phyloP scores from a whole-genome alignment of 1,140 invertebrate species.

The Popillia japonica region DNA sequence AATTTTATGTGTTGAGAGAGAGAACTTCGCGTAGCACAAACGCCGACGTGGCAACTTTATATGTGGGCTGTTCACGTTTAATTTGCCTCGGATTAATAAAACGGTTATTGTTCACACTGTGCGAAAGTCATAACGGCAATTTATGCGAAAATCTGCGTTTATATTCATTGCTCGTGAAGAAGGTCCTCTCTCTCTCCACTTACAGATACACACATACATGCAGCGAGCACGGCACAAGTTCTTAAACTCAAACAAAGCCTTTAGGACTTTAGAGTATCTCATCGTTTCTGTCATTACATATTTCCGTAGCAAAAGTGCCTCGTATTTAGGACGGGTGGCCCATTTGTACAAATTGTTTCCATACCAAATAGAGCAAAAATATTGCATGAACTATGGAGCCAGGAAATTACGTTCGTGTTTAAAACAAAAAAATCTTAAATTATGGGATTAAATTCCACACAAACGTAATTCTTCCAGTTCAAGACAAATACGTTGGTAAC shows the following conservation, averaged over 20 bases:
- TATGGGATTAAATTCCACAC: no score
- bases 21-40: background rate
- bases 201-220: background rate
- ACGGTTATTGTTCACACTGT: conserved; percentile 29
- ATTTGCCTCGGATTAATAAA: conserved; percentile 35
- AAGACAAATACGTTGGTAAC: no score
- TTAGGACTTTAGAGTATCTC: background rate
- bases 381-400: background rate
- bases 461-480: no score
- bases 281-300: conserved; percentile 32
- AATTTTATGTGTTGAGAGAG: conserved; percentile 32
- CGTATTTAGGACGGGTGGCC: background rate
- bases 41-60: conserved; percentile 26
- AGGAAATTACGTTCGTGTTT: background rate
- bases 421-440: background rate
- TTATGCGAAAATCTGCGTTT: conserved; percentile 28
- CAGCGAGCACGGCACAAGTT: background rate
- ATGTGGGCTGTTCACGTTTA: conserved; percentile 31
- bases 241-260: conserved; percentile 23
- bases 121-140: conserved; percentile 31
- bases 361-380: conserved; percentile 14
- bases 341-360: conserved; percentile 5
- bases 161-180: conserved; percentile 19
- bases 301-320: conserved; percentile 7
- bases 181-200: background rate